Conservation (phyloP, 2,888 invertebrate species). For the Dynastes grantii region DNA sequence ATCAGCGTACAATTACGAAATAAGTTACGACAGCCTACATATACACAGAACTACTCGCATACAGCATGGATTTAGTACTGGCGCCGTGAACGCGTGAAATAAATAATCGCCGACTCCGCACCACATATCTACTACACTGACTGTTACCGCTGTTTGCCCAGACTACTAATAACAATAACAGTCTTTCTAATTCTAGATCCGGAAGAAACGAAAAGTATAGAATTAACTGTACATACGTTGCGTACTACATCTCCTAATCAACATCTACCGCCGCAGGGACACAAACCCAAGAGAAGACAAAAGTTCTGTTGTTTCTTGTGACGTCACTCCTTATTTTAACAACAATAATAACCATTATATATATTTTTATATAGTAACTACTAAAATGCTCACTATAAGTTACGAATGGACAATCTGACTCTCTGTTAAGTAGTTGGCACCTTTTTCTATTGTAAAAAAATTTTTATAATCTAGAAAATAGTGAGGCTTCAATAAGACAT, state of each 20-base stretch:
- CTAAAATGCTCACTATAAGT: slow-evolving; percentile 55
- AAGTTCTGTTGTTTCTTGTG: slow-evolving; percentile 70
- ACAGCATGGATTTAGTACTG: too few relatives aligned
- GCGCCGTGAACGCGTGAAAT: too few relatives aligned
- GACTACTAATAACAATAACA: neutral
- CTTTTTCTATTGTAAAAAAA: slow-evolving; percentile 50
- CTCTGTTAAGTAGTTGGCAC: slow-evolving; percentile 50
- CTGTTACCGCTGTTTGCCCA: too few relatives aligned
- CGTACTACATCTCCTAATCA: slow-evolving; percentile 70
- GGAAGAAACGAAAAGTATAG: slow-evolving; percentile 88
- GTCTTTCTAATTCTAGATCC: slow-evolving; percentile 72
- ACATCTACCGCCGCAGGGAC: slow-evolving; percentile 73
- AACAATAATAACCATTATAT: slow-evolving; percentile 53
- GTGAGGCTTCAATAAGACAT: slow-evolving; percentile 51
- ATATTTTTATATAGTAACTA: slow-evolving; percentile 56
- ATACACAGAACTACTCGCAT: too few relatives aligned
- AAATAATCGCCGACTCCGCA: too few relatives aligned
- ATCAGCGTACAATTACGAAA: too few relatives aligned
- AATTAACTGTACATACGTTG: slow-evolving; percentile 89
- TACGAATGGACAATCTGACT: slow-evolving; percentile 56
- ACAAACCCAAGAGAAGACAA: slow-evolving; percentile 66
- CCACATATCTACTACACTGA: too few relatives aligned
- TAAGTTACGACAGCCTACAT: too few relatives aligned
- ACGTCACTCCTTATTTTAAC: slow-evolving; percentile 61
- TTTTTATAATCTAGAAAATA: slow-evolving; percentile 48